Evolutionary conservation across 2,797 vertebrate genomes (phyloP).

Genomic region (Macropus fuliginosus): DNA sequence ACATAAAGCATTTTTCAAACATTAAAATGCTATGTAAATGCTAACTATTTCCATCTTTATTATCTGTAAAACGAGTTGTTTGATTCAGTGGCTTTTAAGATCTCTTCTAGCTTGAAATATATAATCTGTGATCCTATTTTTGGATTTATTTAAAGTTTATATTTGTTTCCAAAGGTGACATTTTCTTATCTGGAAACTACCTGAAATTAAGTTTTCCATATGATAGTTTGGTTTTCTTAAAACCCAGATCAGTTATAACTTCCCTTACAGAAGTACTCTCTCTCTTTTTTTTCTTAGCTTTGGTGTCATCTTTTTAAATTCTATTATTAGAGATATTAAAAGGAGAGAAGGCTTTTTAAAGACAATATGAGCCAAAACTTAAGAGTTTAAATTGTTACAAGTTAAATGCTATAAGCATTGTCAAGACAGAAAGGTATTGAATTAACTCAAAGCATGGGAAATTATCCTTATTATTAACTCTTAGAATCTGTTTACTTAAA

Average conservation of each 20-base stretch:
- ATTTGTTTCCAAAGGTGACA: not conserved
- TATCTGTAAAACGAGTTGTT: not conserved
- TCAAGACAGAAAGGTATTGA: not conserved
- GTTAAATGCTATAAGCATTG: not conserved
- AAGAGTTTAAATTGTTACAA: not conserved
- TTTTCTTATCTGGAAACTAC: not conserved
- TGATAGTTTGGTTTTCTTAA: not conserved
- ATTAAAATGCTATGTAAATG: not conserved
- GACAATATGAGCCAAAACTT: not conserved
- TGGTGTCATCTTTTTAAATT: conserved; percentile 7
- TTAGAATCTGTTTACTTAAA: conserved; percentile 47
- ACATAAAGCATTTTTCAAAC: not conserved
- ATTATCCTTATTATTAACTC: conserved; percentile 31
- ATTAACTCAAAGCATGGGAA: conserved; percentile 24
- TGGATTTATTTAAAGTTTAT: not conserved
- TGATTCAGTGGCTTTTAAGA: not conserved
- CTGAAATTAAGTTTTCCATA: not conserved
- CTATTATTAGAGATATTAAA: not conserved
- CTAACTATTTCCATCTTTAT: not conserved
- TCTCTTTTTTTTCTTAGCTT: conserved; percentile 6
- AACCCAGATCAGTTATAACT: too few relatives aligned
- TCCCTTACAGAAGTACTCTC: not conserved
- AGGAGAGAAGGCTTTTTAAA: not conserved
- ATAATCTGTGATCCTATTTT: not conserved
- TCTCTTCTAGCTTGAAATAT: not conserved